Percentiles rank a stretch among this genome's conserved stretches.
These are phyloP conservation scores for Limnodromus scolopaceus DNA, from an alignment of 2,797 vertebrate genomes.

Conservation along the genomic window DNA sequence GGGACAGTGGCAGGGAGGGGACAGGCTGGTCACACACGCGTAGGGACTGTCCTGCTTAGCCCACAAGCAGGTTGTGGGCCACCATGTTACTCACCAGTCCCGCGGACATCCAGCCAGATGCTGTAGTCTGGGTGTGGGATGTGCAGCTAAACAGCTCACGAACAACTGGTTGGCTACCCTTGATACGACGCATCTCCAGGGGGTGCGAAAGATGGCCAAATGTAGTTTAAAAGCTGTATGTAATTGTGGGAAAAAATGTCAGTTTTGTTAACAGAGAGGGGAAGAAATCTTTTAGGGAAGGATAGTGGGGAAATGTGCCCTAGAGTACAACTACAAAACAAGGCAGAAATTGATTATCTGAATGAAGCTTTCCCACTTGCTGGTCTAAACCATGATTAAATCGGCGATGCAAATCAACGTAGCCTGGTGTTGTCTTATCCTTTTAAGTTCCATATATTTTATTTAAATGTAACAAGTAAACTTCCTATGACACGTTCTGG, in stretches of 20 bases:
- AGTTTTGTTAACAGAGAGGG: background rate
- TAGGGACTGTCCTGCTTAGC: background rate
- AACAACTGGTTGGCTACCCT: background rate
- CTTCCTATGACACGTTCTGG: background rate
- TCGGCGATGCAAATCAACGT: background rate
- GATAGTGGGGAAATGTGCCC: background rate
- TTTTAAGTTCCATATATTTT: background rate
- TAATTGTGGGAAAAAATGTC: background rate
- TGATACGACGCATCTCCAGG: fast-evolving
- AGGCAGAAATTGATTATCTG: background rate
- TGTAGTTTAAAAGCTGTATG: background rate
- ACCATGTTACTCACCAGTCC: background rate
- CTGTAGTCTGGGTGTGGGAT: too few species aligned
- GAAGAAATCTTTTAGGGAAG: background rate
- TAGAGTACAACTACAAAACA: background rate
- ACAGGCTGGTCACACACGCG: fast-evolving
- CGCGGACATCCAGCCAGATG: fast-evolving
- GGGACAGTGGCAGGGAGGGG: background rate
- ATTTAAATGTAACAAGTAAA: background rate
- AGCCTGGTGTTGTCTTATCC: background rate
- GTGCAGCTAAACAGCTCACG: background rate
- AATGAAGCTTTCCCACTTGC: background rate
- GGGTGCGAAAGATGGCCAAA: background rate
- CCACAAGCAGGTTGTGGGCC: fast-evolving
- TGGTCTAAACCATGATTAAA: background rate